Percentiles rank a stretch among this genome's conserved stretches.
Evolutionary conservation across 2,113 vertebrate species (phyloP).

Genomic region (Paracyprichromis sp.): DNA sequence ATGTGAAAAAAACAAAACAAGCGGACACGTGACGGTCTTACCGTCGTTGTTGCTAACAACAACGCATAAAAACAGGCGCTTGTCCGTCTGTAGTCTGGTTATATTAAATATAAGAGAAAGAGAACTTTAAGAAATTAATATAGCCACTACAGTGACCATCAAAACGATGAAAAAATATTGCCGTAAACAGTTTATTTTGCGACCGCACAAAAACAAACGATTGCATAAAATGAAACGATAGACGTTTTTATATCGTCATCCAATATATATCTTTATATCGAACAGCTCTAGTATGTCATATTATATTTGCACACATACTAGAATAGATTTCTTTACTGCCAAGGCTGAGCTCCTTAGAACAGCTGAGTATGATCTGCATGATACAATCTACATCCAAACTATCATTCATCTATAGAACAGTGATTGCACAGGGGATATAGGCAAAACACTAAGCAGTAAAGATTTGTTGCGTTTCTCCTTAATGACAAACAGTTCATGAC

Average conservation of each 20-base stretch:
- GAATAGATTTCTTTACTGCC: neutral
- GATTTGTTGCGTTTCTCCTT: neutral
- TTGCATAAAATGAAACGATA: neutral
- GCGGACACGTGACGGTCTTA: rapidly evolving
- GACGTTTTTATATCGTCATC: neutral
- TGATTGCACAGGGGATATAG: neutral
- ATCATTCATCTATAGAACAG: neutral
- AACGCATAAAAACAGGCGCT: neutral
- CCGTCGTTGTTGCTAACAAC: neutral
- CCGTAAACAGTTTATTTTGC: neutral
- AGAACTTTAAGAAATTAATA: neutral
- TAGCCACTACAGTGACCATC: neutral
- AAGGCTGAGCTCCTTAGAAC: neutral
- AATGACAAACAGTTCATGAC: neutral
- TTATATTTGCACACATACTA: neutral
- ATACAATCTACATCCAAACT: neutral
- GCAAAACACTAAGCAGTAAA: neutral
- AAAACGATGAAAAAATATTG: neutral
- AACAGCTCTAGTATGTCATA: neutral
- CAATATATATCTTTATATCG: neutral
- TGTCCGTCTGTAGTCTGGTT: rapidly evolving
- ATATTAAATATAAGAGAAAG: neutral
- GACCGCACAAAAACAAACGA: neutral
- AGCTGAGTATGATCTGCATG: neutral
- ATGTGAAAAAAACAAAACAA: neutral